Percentiles rank a stretch among this genome's conserved stretches.
phyloP scores from a whole-genome alignment of 2,888 invertebrate genomes.

The Steinernema scapterisci region DNA sequence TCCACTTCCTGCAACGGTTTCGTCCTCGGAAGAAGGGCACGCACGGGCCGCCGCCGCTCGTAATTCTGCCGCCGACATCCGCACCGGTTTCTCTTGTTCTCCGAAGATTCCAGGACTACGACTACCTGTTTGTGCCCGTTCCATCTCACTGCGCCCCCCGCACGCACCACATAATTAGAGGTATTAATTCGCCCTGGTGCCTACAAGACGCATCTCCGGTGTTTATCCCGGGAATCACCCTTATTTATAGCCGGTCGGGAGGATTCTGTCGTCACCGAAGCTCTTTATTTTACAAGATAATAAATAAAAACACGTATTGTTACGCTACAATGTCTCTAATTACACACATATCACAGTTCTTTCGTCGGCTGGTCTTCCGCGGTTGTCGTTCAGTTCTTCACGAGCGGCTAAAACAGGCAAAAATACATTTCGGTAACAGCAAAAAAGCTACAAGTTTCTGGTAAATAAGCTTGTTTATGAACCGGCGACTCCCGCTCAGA shows the following conservation, averaged over 20 bases:
- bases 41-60: slow-evolving; percentile 5
- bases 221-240: neutral
- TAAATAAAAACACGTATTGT: neutral
- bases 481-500: no score
- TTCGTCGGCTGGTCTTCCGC: neutral
- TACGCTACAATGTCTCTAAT: neutral
- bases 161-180: neutral
- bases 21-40: neutral
- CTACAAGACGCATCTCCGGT: neutral
- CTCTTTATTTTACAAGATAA: neutral
- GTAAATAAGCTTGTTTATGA: no score
- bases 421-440: no score
- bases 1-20: neutral
- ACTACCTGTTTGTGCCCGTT: slow-evolving; percentile 25
- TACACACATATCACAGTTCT: slow-evolving; percentile 17
- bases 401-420: slow-evolving; percentile 12
- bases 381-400: neutral
- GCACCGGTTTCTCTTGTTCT: slow-evolving; percentile 7
- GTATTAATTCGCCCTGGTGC: slow-evolving; percentile 1
- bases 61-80: neutral
- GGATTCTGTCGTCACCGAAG: neutral
- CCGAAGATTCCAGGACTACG: neutral
- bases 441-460: no score
- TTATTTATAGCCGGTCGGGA: neutral
- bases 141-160: neutral